Base-by-base conservation (phyloP, 2,797 vertebrate genomes). In the Melanotaenia boesemani region DNA sequence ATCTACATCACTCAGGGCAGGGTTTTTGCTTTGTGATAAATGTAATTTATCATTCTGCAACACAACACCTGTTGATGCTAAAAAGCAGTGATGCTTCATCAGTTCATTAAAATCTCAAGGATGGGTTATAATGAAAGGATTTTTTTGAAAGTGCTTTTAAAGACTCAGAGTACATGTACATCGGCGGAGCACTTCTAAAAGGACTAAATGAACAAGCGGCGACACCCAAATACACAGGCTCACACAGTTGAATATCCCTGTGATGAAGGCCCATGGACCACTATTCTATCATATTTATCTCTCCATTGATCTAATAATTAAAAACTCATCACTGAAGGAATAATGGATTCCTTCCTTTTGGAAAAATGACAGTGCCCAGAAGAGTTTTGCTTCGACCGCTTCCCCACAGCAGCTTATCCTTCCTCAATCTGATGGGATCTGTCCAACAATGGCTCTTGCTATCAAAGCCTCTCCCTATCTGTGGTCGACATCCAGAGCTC, bases 391-490 rank as follows among this genome's bases (percentile, higher is more conserved):
- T 76, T 80, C 72, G 74, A 81, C 84, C 52, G 24, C 70, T 39
- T 82, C 77, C 74, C 77, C 61, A 63, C 71, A 85, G 80, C 82
- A 83, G 81, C 86, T 90, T 87, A 90, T 89, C 82, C 65, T 61
- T 66, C 86, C 65, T 72, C 85, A 79, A 84, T 89, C 86, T 88
- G 81, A 87, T 83, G 67, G 81, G 77, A 89, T 87, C 77, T 36
- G 50, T 87, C 81, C 86, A 86, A 88, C 85, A 90, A 81, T 79
- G 77, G 84, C 67, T 88, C 78, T 85, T 70, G 7, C 70, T 84
- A 83, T 87, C 79, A 90, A 86, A 90, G 83, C 79, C 71, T 80
- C 63, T 78, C 70, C 18, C 68, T 83, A 86, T 90, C 86, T 80
- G n/a, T 81, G 85, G 82, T 90, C 83, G 79, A 76, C 87, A 91